These are phyloP conservation scores for Perdita meconis DNA, from an alignment of 2,888 invertebrate genomes.

Conservation along the genomic window DNA sequence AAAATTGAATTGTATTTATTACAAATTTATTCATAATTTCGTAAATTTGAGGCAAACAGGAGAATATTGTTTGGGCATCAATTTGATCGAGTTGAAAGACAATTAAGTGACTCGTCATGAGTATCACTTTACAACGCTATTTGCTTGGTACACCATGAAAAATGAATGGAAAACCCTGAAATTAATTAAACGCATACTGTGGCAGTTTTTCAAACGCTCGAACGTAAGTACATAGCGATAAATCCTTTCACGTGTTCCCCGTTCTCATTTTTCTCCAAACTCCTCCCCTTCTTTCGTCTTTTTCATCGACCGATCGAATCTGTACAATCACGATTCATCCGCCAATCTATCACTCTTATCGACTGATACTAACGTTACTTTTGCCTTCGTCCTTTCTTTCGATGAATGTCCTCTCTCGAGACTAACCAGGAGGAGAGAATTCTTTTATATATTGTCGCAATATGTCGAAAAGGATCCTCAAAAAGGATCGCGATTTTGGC, in stretches of 20 bases:
- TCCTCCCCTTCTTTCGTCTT: conserved; percentile 16
- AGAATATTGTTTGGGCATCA: background rate
- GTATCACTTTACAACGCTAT: background rate
- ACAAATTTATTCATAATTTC: background rate
- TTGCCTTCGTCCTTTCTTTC: conserved; percentile 12
- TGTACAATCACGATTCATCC: conserved; percentile 56
- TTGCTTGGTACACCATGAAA: background rate
- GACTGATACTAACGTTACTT: conserved; percentile 31
- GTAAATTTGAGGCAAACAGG: background rate
- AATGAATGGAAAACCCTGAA: conserved; percentile 20
- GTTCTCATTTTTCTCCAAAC: conserved; percentile 39
- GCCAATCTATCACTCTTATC: conserved; percentile 58
- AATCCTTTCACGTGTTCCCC: conserved; percentile 34
- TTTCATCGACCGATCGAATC: conserved; percentile 38
- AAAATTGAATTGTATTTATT: too few relatives aligned
- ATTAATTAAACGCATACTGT: conserved; percentile 40
- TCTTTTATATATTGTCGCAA: too few relatives aligned
- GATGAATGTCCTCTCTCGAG: background rate
- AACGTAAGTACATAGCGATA: conserved; percentile 23
- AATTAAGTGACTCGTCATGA: conserved; percentile 2
- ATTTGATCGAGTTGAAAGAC: background rate
- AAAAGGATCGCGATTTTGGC: too few relatives aligned
- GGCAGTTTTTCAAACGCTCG: conserved; percentile 1
- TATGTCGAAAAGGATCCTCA: too few relatives aligned
- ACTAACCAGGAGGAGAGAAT: background rate